phyloP scores from a whole-genome alignment of 1,140 invertebrate genomes.

The Euura saliciscinereae region DNA sequence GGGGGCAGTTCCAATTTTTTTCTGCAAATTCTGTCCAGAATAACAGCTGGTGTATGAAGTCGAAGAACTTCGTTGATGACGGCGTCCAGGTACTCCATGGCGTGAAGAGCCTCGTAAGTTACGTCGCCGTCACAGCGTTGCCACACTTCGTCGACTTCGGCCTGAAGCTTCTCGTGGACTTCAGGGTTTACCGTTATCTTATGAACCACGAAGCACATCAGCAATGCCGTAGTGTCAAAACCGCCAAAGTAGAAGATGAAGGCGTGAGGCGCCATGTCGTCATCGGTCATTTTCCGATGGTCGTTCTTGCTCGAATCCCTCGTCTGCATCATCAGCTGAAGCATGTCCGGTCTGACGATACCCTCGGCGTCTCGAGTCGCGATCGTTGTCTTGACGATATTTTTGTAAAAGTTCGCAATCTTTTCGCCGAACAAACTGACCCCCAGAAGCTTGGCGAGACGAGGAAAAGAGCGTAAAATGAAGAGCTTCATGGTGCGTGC shows the following conservation, averaged over 20 bases:
- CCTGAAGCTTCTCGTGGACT: conserved; percentile 48
- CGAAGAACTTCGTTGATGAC: conserved; percentile 59
- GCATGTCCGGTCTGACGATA: conserved; percentile 55
- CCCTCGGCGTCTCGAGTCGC: conserved; percentile 46
- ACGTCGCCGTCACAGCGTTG: conserved; percentile 13
- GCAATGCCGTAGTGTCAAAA: conserved; percentile 66
- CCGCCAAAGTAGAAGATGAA: conserved; percentile 67
- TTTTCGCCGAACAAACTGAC: conserved; percentile 8
- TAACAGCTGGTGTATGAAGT: conserved; percentile 63
- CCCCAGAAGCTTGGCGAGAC: conserved; percentile 1
- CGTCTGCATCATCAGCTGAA: conserved; percentile 55
- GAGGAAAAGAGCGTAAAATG: conserved; percentile 14
- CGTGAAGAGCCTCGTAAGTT: conserved; percentile 21
- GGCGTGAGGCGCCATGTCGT: conserved; percentile 59
- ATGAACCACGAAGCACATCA: conserved; percentile 60
- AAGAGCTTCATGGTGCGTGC: conserved; percentile 19
- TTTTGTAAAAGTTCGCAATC: conserved; percentile 18
- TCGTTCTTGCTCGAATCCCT: conserved; percentile 36
- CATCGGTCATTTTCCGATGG: conserved; percentile 54
- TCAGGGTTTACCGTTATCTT: conserved; percentile 44
- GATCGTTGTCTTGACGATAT: conserved; percentile 11
- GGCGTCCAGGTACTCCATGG: conserved; percentile 21
- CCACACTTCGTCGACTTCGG: conserved; percentile 40
- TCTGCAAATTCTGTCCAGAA: conserved; percentile 58
- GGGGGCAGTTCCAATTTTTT: conserved; percentile 55